These are phyloP conservation scores for Spodoptera exigua DNA, from an alignment of 2,888 invertebrate genomes.

Conservation along the genomic window DNA sequence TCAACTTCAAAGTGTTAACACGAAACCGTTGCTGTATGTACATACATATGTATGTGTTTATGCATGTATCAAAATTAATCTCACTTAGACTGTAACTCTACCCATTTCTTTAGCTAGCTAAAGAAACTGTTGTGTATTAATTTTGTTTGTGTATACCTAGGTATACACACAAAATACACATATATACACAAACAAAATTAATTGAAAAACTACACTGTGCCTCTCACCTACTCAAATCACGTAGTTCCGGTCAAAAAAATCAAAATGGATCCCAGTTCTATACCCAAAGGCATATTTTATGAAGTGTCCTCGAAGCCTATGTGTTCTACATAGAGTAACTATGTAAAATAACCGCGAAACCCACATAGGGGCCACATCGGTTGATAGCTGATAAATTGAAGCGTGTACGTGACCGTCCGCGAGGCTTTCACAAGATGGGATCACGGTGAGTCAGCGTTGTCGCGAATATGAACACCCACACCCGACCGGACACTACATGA, in stretches of 20 bases:
- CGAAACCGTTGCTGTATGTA: no score
- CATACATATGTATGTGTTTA: no score
- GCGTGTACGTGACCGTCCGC: slow-evolving; percentile 58
- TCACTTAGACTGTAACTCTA: no score
- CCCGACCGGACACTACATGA: slow-evolving; percentile 51
- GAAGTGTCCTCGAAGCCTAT: slow-evolving; percentile 28
- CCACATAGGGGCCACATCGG: slow-evolving; percentile 46
- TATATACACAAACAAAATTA: no score
- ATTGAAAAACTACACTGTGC: not conserved
- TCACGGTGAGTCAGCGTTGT: slow-evolving; percentile 57
- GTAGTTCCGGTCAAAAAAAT: slow-evolving; percentile 2
- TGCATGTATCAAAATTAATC: no score
- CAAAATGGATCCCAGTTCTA: not conserved
- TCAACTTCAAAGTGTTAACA: no score
- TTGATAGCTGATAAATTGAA: slow-evolving; percentile 61
- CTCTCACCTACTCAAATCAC: slow-evolving; percentile 2
- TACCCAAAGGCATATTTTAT: slow-evolving; percentile 35
- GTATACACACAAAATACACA: no score
- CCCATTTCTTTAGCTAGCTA: no score
- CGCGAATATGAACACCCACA: slow-evolving; percentile 51
- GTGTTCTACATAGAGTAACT: slow-evolving; percentile 25
- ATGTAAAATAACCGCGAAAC: slow-evolving; percentile 46
- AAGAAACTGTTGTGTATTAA: no score
- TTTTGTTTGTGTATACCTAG: no score
- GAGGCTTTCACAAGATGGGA: slow-evolving; percentile 51